Evolutionary conservation across 2,797 vertebrate species (phyloP), one percentile per base, ranked within the genome.

Genomic region (Mus minutoides): DNA sequence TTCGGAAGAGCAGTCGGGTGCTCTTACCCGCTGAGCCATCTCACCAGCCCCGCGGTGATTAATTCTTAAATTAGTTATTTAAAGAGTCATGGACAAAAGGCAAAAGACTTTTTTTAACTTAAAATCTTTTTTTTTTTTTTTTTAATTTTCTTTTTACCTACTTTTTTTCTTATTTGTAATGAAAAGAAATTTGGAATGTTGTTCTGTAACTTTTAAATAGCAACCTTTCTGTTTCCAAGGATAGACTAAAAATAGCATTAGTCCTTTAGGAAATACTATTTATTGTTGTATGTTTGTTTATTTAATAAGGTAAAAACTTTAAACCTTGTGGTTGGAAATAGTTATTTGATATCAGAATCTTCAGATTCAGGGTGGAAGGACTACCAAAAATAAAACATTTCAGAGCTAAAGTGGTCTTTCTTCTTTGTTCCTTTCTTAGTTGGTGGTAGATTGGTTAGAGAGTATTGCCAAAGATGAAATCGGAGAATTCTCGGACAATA

Each of bases 371-470:
- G 7, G 0, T 95, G 22, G 40, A 37, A 94, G 6, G 73, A 54
- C 43, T 49, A 62, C 62, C 64, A 88, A 31, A 96, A 73, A 34
- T 91, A 89, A 84, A 90, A 80, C n/a, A 93, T 92, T 49, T 94
- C 97, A 26, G 93, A 97, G 60, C 97, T 83, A 95, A 56, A 97
- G 95, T 46, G 8, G 82, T 31, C 4, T 79, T 91, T 91, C 62
- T 90, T 97, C n/a, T 96, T 56, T 92, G 96, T 85, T 80, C 56
- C 94, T 97, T 92, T 98, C 98, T 69, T 97, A 99, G 99, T 98
- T 99, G 96, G 99, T 99, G 14, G 99, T 99, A 60, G 99, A 99
- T 98, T 99, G 99, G 99, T 97, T 99, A 88, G 99, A 99, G 98
- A 99, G 99, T 98, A 99, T 99, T 92, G 99, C 99, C 97, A 99